Percentiles rank a stretch among this genome's conserved stretches.
Evolutionary conservation across 2,797 vertebrate species (phyloP).

Genomic region (Syngnathus rostellatus): DNA sequence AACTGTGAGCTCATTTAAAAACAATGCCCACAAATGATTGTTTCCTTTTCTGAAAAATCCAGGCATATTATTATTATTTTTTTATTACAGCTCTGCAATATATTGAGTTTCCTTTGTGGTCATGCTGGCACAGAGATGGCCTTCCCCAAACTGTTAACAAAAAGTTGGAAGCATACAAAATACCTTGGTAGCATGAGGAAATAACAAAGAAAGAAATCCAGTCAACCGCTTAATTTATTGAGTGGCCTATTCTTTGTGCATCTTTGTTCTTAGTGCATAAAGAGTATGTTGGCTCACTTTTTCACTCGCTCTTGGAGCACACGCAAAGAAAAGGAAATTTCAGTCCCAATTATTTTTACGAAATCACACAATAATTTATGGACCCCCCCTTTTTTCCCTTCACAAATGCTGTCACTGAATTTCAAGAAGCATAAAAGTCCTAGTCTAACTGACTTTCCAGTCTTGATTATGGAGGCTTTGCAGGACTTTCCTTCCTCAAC

Average conservation of each 20-base stretch:
- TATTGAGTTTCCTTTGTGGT: too few relatives aligned
- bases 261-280: too few relatives aligned
- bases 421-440: neutral
- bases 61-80: too few relatives aligned
- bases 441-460: neutral
- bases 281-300: neutral
- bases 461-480: neutral
- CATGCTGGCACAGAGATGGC: too few relatives aligned
- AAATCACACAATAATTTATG: conserved; percentile 1
- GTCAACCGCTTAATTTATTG: neutral
- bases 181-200: neutral
- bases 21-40: too few relatives aligned
- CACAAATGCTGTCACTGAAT: conserved; percentile 2
- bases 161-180: neutral
- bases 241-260: neutral
- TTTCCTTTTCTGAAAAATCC: too few relatives aligned
- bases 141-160: too few relatives aligned
- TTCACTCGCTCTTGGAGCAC: neutral
- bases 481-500: neutral
- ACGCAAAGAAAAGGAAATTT: neutral
- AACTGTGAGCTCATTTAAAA: too few relatives aligned
- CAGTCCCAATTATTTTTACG: neutral
- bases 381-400: neutral
- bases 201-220: neutral
- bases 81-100: too few relatives aligned